Base-by-base conservation (phyloP, 1,140 invertebrate species). In the Drosophila micromelanica region DNA sequence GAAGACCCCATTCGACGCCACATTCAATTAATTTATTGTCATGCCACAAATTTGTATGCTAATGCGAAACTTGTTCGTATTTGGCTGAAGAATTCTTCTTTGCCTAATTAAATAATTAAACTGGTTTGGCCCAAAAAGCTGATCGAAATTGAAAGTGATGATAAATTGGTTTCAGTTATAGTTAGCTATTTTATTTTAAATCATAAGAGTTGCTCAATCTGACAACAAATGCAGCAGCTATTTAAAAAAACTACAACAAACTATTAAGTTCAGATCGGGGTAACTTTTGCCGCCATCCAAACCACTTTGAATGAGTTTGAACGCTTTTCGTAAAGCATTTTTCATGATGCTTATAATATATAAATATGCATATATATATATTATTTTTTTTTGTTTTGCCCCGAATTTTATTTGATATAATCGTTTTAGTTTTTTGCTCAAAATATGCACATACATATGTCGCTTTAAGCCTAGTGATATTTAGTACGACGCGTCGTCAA, bases 21-120 rank as follows among this genome's bases (percentile, higher is more conserved):
- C n/a, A 11, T 9, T 27, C 27, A 13, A n/a, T 32, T 73, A 62
- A 76, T 76, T 76, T 73, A 76, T 85, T 55, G 46, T 35, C 51
- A 32, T 45, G 38, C 61, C 76, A 49, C 76, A 84, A 84, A 82
- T 84, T 76, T 73, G 61, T 85, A 85, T 85, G 80, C 76, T 67
- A 85, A 85, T 84, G 13, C 38, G 42, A 76, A 76, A 42, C 65
- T 81, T 20, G 79, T 23, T 56, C 56, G 43, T 30, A 43, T 71
- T 75, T 68, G 46, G 20, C 8, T 59, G 40, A 32, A 62, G 63
- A 57, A 51, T 73, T 65, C 20, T 71, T 61, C 59, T 68, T 69
- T 73, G 72, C 62, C 64, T 85, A 75, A 85, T 85, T 69, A 68
- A 78, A 69, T 55, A 63, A 77, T 63, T 72, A 65, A 85, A 85